Evolutionary conservation across 2,113 vertebrate species (phyloP).

Genomic region (Carettochelys insculpta): DNA sequence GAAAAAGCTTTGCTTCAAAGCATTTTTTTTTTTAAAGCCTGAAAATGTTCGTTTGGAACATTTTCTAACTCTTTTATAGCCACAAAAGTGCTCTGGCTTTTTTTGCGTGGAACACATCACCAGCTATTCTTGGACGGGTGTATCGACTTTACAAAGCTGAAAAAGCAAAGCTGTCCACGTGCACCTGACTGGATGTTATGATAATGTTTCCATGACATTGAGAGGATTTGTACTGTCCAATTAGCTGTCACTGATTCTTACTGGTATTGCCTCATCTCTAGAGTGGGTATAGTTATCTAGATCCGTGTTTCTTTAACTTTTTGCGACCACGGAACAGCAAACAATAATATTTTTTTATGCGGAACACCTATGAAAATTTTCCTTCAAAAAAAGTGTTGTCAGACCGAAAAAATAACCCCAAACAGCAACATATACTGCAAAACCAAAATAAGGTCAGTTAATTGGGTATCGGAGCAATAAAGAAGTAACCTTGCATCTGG

Average conservation of each 20-base stretch:
- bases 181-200: not conserved
- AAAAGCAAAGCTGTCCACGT: not conserved
- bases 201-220: not conserved
- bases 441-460: too few species aligned
- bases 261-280: too few species aligned
- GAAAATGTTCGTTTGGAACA: not conserved
- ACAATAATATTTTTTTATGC: too few species aligned
- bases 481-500: too few species aligned
- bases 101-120: not conserved
- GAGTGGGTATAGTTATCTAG: too few species aligned
- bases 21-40: not conserved
- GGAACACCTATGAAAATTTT: too few species aligned
- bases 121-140: not conserved
- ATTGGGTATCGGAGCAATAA: too few species aligned
- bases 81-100: not conserved
- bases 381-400: too few species aligned
- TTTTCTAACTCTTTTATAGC: not conserved
- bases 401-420: too few species aligned
- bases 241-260: not conserved
- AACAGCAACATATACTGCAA: too few species aligned
- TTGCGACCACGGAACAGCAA: too few species aligned
- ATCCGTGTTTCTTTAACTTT: too few species aligned
- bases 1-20: not conserved
- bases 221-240: not conserved
- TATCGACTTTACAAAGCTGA: not conserved